phyloP scores from a whole-genome alignment of 2,888 invertebrate species.

The Drosophila lutescens region DNA sequence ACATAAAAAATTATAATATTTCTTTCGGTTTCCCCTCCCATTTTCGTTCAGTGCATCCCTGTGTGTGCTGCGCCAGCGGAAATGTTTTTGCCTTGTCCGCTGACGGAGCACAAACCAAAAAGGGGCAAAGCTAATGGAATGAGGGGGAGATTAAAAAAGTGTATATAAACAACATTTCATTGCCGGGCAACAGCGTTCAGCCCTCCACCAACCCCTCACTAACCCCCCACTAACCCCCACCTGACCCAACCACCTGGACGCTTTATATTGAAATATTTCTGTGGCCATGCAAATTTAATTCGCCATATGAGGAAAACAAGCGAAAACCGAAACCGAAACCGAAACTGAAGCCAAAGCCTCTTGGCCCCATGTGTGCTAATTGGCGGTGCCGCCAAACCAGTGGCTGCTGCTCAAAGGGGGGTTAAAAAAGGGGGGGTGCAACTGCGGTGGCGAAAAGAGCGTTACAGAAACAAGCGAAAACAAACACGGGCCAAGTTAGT shows the following conservation, averaged over 20 bases:
- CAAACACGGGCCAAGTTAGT: conserved; percentile 24
- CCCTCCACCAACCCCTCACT: neutral
- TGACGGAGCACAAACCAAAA: conserved; percentile 47
- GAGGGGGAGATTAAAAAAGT: conserved; percentile 39
- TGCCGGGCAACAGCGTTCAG: conserved; percentile 16
- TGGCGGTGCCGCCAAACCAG: conserved; percentile 36
- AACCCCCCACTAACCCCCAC: neutral
- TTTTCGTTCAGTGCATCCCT: conserved; percentile 7
- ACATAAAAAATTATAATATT: no score
- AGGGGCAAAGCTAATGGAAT: conserved; percentile 35
- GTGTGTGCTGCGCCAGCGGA: conserved; percentile 47
- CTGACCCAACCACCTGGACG: conserved; percentile 11
- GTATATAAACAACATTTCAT: conserved; percentile 40
- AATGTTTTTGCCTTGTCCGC: conserved; percentile 41
- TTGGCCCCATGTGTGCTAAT: conserved; percentile 52
- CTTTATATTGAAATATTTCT: conserved; percentile 51
- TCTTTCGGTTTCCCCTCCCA: no score
- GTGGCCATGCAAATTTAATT: conserved; percentile 53
- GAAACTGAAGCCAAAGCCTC: conserved; percentile 48
- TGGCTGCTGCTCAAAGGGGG: neutral
- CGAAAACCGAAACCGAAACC: conserved; percentile 43
- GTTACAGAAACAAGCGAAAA: conserved; percentile 8
- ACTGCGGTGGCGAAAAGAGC: conserved; percentile 17
- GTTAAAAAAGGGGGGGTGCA: neutral
- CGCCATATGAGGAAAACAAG: conserved; percentile 39